phyloP scores from a whole-genome alignment of 2,113 vertebrate genomes.

The Camelus dromedarius region DNA sequence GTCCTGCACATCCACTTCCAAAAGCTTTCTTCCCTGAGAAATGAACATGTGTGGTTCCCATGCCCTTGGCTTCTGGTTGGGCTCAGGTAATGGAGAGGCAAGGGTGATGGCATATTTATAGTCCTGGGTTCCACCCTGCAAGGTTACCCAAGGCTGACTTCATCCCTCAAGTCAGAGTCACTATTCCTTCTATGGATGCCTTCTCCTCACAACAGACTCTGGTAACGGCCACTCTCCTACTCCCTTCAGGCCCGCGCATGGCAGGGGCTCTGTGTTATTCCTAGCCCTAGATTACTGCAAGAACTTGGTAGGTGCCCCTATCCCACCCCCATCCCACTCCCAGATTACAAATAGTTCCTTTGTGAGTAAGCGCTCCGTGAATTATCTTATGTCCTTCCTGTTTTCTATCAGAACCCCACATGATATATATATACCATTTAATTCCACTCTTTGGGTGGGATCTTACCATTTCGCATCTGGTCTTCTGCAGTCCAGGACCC shows the following conservation, averaged over 20 bases:
- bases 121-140: background rate
- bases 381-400: background rate
- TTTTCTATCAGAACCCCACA: background rate
- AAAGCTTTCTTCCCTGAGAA: background rate
- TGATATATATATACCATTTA: background rate
- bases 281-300: background rate
- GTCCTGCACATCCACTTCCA: background rate
- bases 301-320: background rate
- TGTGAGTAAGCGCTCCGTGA: background rate
- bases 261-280: too few species aligned
- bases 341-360: background rate
- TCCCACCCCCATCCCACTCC: too few species aligned
- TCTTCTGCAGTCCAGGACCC: background rate
- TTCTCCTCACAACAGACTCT: background rate
- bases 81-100: background rate
- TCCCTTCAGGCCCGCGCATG: background rate
- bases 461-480: background rate
- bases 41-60: background rate
- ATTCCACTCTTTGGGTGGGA: background rate
- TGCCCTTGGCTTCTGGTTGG: background rate
- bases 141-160: background rate
- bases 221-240: background rate
- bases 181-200: background rate
- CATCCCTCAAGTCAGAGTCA: background rate
- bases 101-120: background rate